phyloP scores from a whole-genome alignment of 2,797 vertebrate genomes.

The Astyanax mexicanus region DNA sequence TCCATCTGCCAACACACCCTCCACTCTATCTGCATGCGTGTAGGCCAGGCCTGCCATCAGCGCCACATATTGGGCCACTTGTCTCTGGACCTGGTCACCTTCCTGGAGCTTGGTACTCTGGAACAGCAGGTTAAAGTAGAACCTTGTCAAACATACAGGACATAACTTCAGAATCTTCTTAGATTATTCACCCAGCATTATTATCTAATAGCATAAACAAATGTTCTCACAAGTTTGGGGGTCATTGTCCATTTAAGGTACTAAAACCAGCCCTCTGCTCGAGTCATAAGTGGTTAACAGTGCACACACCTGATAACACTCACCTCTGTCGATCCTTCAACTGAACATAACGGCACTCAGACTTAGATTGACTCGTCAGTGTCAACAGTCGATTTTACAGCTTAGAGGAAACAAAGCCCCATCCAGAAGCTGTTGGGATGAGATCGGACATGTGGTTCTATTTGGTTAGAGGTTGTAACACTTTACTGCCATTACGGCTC shows the following conservation, averaged over 20 bases:
- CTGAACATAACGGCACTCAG: slow-evolving; percentile 29
- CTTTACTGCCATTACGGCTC: slow-evolving; percentile 52
- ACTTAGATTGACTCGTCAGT: slow-evolving; percentile 44
- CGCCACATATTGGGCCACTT: slow-evolving; percentile 82
- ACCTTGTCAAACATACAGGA: background rate
- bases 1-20: slow-evolving; percentile 81
- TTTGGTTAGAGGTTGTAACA: slow-evolving; percentile 39
- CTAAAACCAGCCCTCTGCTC: background rate
- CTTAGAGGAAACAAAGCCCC: slow-evolving; percentile 41
- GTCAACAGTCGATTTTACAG: slow-evolving; percentile 49
- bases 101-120: slow-evolving; percentile 74
- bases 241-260: background rate
- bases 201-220: background rate
- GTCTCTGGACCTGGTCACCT: slow-evolving; percentile 87
- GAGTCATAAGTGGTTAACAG: slow-evolving; percentile 3
- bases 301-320: slow-evolving; percentile 12
- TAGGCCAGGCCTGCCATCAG: slow-evolving; percentile 82
- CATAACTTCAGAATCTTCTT: background rate
- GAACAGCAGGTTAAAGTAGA: slow-evolving; percentile 86
- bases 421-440: slow-evolving; percentile 42
- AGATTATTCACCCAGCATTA: background rate
- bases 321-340: slow-evolving; percentile 25
- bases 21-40: slow-evolving; percentile 74
- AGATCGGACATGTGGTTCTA: slow-evolving; percentile 40
- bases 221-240: background rate